Evolutionary conservation across 2,797 vertebrate species (phyloP), one percentile per base, ranked within the genome.

Genomic region (Aeoliscus strigatus): DNA sequence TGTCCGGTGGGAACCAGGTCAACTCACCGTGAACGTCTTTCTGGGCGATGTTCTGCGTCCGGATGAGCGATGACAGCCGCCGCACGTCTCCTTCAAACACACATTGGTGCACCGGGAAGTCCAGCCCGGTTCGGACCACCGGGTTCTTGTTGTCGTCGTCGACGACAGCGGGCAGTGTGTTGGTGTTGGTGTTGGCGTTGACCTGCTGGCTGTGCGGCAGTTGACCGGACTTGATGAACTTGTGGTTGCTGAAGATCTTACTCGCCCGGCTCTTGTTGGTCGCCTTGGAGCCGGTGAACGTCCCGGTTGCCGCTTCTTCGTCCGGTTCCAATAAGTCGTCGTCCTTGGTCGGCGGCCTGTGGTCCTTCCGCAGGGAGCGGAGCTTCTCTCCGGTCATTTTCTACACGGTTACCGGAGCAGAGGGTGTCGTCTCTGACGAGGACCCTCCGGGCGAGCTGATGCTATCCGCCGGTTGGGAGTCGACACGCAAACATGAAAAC

Each of bases 361-460:
- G 92, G 77, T 96, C 92, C 82, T 93, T 91, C 61, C 91, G 92
- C 80, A 93, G 81, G 51, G 93, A 93, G 85, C 93, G 94, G 79
- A 95, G 87, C 91, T 97, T 97, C 90, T 96, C 95, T 60, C 94
- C 94, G 77, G 95, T 97, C 94, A 96, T 97, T 79, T 79, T 84
- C 66, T 68, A 73, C 52, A 51, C 65, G 48, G 55, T 36, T 33
- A 9, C 16, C 37, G 21, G 49, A 74, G 60, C 61, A 47, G 68
- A 77, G 78, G 73, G 72, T 67, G 80, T 66, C 73, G 82, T 40
- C 70, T 70, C 61, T 68, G 75, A 74, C 77, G 74, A 76, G 62
- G 77, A 84, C 77, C 80, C 81, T 73, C 77, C 47, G 66, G 69
- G 64, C 60, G 71, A 77, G 72, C 62, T 46, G 68, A 78, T 57